phyloP scores from a whole-genome alignment of 1,140 invertebrate genomes.

The Maconellicoccus hirsutus region DNA sequence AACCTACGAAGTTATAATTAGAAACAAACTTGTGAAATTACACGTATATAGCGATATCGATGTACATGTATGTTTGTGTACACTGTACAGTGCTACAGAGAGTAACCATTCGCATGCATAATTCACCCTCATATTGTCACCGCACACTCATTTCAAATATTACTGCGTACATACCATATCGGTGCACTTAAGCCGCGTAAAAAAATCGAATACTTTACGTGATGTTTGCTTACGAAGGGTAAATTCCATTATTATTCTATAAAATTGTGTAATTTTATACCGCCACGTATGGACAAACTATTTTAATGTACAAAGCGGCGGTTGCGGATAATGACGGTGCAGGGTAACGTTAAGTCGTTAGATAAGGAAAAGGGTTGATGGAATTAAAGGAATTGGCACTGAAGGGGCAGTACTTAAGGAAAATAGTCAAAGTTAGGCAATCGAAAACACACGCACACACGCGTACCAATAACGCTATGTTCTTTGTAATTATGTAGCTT shows the following conservation, averaged over 20 bases:
- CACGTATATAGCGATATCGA: too few relatives aligned
- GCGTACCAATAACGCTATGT: not conserved
- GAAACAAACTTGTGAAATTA: too few relatives aligned
- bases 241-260: not conserved
- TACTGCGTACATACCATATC: too few relatives aligned
- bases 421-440: conserved; percentile 20
- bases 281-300: conserved; percentile 15
- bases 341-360: conserved; percentile 21
- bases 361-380: conserved; percentile 22
- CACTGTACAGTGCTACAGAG: too few relatives aligned
- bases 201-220: not conserved
- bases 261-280: conserved; percentile 1
- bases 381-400: conserved; percentile 21
- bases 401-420: conserved; percentile 20
- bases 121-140: too few relatives aligned
- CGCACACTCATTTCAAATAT: too few relatives aligned
- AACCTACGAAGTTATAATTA: too few relatives aligned
- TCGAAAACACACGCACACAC: conserved; percentile 18
- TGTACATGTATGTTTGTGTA: too few relatives aligned
- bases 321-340: conserved; percentile 6
- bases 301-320: not conserved
- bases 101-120: too few relatives aligned
- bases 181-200: too few relatives aligned
- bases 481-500: conserved; percentile 7
- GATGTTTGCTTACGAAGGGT: not conserved